These are phyloP conservation scores for Rhabdophis nuchalis DNA, from an alignment of 2,797 vertebrate genomes.

Conservation along the genomic window DNA sequence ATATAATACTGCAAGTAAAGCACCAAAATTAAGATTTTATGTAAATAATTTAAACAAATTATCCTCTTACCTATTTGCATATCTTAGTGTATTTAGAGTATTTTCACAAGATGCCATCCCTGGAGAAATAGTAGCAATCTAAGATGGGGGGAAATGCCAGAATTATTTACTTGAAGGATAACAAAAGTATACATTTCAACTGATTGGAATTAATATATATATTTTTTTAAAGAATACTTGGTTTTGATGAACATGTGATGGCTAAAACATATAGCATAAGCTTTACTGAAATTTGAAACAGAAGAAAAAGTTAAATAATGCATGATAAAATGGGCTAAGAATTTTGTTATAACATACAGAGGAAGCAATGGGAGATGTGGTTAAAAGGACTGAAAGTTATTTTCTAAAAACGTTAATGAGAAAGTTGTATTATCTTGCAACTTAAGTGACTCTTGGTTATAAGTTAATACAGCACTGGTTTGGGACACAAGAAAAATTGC, in stretches of 20 bases:
- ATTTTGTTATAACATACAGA: not conserved
- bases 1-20: not conserved
- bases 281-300: not conserved
- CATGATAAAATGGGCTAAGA: not conserved
- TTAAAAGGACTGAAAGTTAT: not conserved
- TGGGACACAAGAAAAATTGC: not conserved
- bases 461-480: not conserved
- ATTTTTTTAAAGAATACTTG: not conserved
- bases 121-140: constrained; percentile 98
- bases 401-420: not conserved
- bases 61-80: constrained; percentile 89
- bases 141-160: constrained; percentile 14
- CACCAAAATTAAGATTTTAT: not conserved
- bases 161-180: constrained; percentile 1
- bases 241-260: not conserved
- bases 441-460: not conserved
- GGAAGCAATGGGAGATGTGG: not conserved
- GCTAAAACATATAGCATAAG: not conserved
- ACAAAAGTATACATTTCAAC: not conserved
- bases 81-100: constrained; percentile 95
- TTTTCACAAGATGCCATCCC: constrained; percentile 99
- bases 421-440: not conserved
- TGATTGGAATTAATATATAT: not conserved
- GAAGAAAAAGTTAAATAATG: not conserved
- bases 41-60: constrained; percentile 8